Evolutionary conservation across 2,797 vertebrate genomes (phyloP).

Genomic region (Ambastaia sidthimunki): DNA sequence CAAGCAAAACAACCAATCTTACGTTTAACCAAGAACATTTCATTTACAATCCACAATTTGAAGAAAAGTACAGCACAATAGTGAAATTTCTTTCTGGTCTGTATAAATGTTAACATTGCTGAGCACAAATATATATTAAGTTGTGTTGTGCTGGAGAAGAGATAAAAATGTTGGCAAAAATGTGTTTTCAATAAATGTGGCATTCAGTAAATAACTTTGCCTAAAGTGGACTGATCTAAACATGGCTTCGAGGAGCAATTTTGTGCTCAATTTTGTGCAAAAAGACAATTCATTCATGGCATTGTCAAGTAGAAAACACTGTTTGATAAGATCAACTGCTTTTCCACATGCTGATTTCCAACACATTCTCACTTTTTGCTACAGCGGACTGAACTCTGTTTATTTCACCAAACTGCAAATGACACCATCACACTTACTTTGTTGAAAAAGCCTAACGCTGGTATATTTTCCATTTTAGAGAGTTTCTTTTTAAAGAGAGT

Average conservation of each 20-base stretch:
- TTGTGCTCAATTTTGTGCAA: slow-evolving; percentile 4
- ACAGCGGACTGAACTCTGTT: background rate
- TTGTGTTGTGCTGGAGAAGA: background rate
- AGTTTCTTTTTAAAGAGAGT: background rate
- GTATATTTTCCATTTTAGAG: background rate
- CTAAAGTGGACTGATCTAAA: slow-evolving; percentile 21
- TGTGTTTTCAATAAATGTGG: background rate
- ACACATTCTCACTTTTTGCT: background rate
- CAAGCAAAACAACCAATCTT: too few species aligned
- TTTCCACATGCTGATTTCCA: background rate
- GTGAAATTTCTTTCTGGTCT: background rate
- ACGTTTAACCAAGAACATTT: too few species aligned
- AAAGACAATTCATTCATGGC: background rate
- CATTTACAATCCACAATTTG: background rate
- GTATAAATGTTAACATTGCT: background rate
- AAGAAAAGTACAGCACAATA: background rate
- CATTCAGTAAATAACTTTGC: slow-evolving; percentile 36
- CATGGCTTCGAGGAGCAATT: slow-evolving; percentile 16
- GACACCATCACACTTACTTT: slow-evolving; percentile 14
- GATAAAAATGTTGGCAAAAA: background rate
- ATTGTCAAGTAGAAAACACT: background rate
- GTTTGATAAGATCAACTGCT: slow-evolving; percentile 3
- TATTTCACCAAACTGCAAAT: background rate
- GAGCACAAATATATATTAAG: background rate
- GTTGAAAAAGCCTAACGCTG: background rate